These are phyloP conservation scores for Chaetophractus vellerosus DNA, from an alignment of 2,797 vertebrate genomes.

Conservation along the genomic window DNA sequence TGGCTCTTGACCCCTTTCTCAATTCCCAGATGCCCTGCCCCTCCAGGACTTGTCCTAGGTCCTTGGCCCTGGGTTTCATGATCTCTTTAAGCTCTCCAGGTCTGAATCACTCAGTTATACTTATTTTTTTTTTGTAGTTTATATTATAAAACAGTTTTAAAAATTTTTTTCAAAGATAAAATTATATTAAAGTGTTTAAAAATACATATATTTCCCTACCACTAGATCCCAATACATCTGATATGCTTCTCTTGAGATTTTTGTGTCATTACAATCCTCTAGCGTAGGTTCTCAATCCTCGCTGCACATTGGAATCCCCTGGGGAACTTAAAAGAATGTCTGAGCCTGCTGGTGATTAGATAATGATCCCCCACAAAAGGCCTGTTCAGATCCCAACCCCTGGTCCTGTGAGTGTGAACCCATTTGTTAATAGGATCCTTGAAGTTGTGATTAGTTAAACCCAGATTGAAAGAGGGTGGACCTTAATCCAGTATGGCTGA, in stretches of 20 bases:
- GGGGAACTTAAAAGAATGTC: neutral
- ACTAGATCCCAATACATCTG: neutral
- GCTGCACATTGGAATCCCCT: neutral
- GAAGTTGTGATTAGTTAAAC: too few relatives aligned
- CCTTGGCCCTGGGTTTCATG: neutral
- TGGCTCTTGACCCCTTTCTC: neutral
- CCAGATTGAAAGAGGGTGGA: too few relatives aligned
- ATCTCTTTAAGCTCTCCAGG: neutral
- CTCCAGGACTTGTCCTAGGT: neutral
- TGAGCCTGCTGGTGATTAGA: neutral
- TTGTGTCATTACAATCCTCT: neutral
- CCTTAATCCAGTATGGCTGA: too few relatives aligned
- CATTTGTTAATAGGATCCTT: too few relatives aligned
- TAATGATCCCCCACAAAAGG: too few relatives aligned
- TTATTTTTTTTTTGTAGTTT: slow-evolving; percentile 10
- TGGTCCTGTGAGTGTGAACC: too few relatives aligned
- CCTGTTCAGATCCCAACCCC: too few relatives aligned
- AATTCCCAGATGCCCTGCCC: neutral
- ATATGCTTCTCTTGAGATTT: slow-evolving; percentile 1
- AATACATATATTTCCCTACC: neutral
- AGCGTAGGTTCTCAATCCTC: neutral
- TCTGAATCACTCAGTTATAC: neutral
- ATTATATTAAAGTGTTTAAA: slow-evolving; percentile 22
- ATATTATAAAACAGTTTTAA: neutral
- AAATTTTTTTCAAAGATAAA: slow-evolving; percentile 49